Evolutionary conservation across 1,140 invertebrate genomes (phyloP).

Genomic region (Drosophila pandora): DNA sequence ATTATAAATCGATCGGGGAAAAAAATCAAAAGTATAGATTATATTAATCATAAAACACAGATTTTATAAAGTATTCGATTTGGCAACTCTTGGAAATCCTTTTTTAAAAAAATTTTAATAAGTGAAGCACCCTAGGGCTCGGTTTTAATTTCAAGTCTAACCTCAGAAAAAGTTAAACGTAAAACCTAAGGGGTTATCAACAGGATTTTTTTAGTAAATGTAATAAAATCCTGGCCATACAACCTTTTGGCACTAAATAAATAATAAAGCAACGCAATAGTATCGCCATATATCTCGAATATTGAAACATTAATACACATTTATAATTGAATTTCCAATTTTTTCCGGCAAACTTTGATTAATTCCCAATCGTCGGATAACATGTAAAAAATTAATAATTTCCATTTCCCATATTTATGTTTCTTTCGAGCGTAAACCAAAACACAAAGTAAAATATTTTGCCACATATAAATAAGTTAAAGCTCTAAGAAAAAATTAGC

Average conservation of each 20-base stretch:
- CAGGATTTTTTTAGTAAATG: not conserved
- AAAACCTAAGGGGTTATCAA: not conserved
- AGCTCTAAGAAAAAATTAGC: conserved; percentile 55
- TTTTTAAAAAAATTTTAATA: not conserved
- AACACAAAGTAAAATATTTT: conserved; percentile 67
- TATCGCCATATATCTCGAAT: conserved; percentile 34
- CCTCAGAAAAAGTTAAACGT: too few species aligned
- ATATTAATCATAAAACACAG: too few species aligned
- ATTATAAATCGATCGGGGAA: too few species aligned
- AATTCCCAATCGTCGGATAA: conserved; percentile 39
- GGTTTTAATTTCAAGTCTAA: not conserved
- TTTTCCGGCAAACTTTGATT: conserved; percentile 35
- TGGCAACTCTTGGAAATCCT: too few species aligned
- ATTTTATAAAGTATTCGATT: too few species aligned
- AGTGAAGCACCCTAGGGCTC: not conserved
- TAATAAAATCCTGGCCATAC: conserved; percentile 5
- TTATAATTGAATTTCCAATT: conserved; percentile 42
- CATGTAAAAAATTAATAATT: conserved; percentile 56
- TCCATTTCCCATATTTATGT: conserved; percentile 65
- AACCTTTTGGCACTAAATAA: conserved; percentile 34
- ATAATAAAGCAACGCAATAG: conserved; percentile 30
- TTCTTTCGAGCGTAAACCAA: conserved; percentile 69
- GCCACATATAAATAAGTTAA: conserved; percentile 60
- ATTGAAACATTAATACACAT: conserved; percentile 52
- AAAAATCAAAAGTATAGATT: too few species aligned